A percentile compares a stretch with the other conserved stretches of the same genome.
phyloP scores from a whole-genome alignment of 2,113 vertebrate genomes.

The Probosciger aterrimus region DNA sequence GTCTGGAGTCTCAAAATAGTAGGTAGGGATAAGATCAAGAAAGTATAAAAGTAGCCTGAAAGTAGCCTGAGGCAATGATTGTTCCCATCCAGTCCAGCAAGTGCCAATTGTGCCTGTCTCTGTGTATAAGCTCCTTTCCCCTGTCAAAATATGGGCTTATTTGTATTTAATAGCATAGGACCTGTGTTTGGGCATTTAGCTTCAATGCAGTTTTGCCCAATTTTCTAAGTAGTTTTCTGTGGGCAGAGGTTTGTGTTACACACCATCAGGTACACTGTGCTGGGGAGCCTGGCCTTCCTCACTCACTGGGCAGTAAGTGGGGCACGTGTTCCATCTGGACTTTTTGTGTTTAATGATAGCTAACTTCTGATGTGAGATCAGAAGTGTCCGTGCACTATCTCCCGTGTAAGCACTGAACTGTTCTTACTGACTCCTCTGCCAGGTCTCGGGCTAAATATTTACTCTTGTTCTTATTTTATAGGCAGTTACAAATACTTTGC shows the following conservation, averaged over 20 bases:
- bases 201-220: background rate
- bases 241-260: background rate
- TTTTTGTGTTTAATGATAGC: background rate
- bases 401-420: background rate
- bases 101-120: background rate
- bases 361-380: background rate
- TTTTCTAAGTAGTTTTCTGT: background rate
- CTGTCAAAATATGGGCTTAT: background rate
- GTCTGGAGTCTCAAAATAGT: conserved; percentile 21
- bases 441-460: background rate
- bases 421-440: background rate
- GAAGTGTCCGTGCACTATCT: background rate
- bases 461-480: background rate
- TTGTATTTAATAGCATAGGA: background rate
- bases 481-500: background rate
- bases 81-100: background rate
- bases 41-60: background rate
- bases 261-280: accelerated
- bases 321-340: background rate
- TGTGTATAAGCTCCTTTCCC: background rate
- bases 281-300: background rate
- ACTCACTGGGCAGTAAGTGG: background rate
- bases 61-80: background rate
- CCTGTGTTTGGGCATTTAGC: background rate
- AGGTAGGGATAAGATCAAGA: conserved; percentile 12